Evolutionary conservation across 1,140 invertebrate species (phyloP).

Genomic region (Zaprionus davidi): DNA sequence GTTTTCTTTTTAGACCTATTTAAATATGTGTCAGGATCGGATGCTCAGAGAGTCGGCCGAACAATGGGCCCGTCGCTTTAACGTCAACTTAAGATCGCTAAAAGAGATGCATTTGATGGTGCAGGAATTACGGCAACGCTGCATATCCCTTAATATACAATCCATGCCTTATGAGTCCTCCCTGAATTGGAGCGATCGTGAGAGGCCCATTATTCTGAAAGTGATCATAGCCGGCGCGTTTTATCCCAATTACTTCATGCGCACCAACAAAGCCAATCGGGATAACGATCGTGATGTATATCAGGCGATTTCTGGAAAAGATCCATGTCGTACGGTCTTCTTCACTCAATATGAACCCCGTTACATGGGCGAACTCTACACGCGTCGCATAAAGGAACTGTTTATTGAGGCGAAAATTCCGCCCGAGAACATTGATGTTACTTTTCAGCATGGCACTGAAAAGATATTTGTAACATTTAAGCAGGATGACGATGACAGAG

Average conservation of each 20-base stretch:
- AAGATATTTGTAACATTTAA: constrained; percentile 88
- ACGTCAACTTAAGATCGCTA: constrained; percentile 90
- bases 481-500: constrained; percentile 48
- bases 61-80: constrained; percentile 89
- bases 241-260: constrained; percentile 95
- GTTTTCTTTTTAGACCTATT: constrained; percentile 37
- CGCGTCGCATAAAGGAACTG: constrained; percentile 85
- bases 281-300: constrained; percentile 86
- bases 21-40: constrained; percentile 53
- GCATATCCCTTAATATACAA: constrained; percentile 84
- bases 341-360: constrained; percentile 87
- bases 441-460: constrained; percentile 86
- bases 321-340: constrained; percentile 92
- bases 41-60: constrained; percentile 32
- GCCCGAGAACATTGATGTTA: constrained; percentile 86
- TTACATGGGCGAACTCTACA: constrained; percentile 91
- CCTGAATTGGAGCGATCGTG: constrained; percentile 84
- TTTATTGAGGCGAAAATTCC: constrained; percentile 84
- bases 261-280: constrained; percentile 85
- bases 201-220: constrained; percentile 87
- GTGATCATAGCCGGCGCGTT: constrained; percentile 89
- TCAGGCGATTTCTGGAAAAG: constrained; percentile 87
- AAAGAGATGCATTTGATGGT: constrained; percentile 90
- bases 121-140: constrained; percentile 88
- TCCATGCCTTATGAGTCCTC: constrained; percentile 63